Evolutionary conservation across 2,113 vertebrate species (phyloP), one percentile per base, ranked within the genome.

Genomic region (Otus sunia): DNA sequence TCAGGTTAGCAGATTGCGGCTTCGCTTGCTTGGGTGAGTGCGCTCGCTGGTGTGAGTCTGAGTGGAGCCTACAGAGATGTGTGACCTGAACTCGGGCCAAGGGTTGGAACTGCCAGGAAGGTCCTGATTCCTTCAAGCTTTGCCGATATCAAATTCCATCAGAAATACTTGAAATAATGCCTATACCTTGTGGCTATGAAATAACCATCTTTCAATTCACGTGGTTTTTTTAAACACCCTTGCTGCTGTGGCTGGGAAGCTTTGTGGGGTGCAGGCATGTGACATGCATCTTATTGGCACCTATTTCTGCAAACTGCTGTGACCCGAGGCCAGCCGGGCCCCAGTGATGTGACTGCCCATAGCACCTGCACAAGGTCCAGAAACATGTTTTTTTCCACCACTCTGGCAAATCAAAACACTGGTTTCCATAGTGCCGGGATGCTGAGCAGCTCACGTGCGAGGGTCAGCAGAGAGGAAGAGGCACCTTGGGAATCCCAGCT

Each of bases 321-420:
- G 41, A 23, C 29, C 18, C 2, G n/a, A 26, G 45, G 49, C 21
- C 53, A 25, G 58, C 12, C 22, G 23, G 5, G 19, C 36, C 22
- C 34, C 0, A 1, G 64, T 5, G 59, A 36, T 36, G 29, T 3
- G 43, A 10, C 10, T 49, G 49, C 50, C 36, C 25, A 3, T 19
- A 16, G 63, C 36, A 36, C 23, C 36, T 19, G 36, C 22, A 8
- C 8, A 25, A 25, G 47, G 47, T 22, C 22, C 47, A 73, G 66
- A n/a, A 55, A 43, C 21, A 4, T 0, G 0, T 4, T 15, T 26
- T 26, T 50, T 11, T 7, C 19, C 29, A 34, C 5, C 5, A 2
- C 21, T 34, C 55, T 62, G 53, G 4, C 37, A 32, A 62, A 16
- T 27, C 4, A n/a, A 55, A 74, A 49, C 13, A 0, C 3, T 45